phyloP scores from a whole-genome alignment of 2,888 invertebrate species.

The Linyphia triangularis region DNA sequence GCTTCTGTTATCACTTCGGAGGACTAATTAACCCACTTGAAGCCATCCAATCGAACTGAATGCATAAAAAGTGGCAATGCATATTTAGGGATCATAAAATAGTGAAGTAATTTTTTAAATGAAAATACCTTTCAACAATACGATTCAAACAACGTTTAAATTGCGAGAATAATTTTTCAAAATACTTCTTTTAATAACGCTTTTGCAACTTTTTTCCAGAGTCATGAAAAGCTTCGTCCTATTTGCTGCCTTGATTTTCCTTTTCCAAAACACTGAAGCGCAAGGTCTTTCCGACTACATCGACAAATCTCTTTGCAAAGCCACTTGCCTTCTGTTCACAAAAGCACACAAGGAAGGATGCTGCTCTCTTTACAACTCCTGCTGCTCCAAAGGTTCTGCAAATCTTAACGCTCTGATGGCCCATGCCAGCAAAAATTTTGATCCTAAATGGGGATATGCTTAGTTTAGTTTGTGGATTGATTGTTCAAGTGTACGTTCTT shows the following conservation, averaged over 20 bases:
- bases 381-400: conserved; percentile 25
- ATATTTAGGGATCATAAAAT: no score
- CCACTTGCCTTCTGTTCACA: conserved; percentile 35
- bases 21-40: no score
- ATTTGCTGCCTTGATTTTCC: neutral
- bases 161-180: no score
- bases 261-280: neutral
- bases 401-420: conserved; percentile 20
- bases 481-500: neutral
- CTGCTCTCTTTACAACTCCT: conserved; percentile 52
- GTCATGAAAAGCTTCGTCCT: conserved; percentile 4
- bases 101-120: no score
- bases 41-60: no score
- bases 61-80: no score
- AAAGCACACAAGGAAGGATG: conserved; percentile 63
- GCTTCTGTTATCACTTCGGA: no score
- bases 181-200: neutral
- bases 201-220: neutral
- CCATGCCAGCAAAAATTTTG: neutral
- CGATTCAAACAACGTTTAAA: no score
- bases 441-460: neutral
- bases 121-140: no score
- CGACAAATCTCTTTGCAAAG: conserved; percentile 56
- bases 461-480: neutral
- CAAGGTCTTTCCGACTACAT: conserved; percentile 29